Conservation (phyloP, 2,113 vertebrate genomes). For the Odocoileus hemionus region DNA sequence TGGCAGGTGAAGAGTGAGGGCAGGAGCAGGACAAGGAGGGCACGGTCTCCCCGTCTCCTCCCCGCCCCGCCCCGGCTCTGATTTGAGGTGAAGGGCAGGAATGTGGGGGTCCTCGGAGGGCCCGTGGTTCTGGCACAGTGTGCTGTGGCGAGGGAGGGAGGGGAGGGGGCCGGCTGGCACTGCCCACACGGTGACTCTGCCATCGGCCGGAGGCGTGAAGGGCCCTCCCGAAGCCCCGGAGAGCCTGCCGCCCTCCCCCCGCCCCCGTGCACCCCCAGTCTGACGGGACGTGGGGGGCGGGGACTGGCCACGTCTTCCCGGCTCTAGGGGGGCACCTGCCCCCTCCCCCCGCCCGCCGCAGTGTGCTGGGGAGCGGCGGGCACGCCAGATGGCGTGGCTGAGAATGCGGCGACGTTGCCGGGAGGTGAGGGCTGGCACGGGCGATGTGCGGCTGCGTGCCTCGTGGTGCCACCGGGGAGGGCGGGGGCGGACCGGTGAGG, state of each 20-base stretch:
- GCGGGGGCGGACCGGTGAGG: slow-evolving; percentile 26
- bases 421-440: slow-evolving; percentile 76
- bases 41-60: not conserved
- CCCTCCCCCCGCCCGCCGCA: slow-evolving; percentile 68
- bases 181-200: not conserved
- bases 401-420: slow-evolving; percentile 72
- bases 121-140: not conserved
- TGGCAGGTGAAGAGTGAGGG: not conserved
- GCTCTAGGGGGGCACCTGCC: slow-evolving; percentile 73
- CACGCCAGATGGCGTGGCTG: slow-evolving; percentile 73
- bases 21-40: fast-evolving
- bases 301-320: slow-evolving; percentile 26
- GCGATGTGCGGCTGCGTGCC: slow-evolving; percentile 70
- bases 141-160: not conserved
- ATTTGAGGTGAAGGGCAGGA: not conserved
- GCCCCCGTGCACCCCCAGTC: slow-evolving; percentile 36
- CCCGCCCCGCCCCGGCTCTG: too few species aligned
- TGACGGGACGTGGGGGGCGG: slow-evolving; percentile 8
- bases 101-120: not conserved
- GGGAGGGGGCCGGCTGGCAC: slow-evolving; percentile 33
- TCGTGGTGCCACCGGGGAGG: slow-evolving; percentile 66
- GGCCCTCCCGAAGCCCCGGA: not conserved
- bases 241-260: slow-evolving; percentile 30
- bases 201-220: not conserved
- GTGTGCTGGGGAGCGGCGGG: slow-evolving; percentile 72